Conservation (phyloP, 2,797 vertebrate genomes). For the Geotrypetes seraphini region DNA sequence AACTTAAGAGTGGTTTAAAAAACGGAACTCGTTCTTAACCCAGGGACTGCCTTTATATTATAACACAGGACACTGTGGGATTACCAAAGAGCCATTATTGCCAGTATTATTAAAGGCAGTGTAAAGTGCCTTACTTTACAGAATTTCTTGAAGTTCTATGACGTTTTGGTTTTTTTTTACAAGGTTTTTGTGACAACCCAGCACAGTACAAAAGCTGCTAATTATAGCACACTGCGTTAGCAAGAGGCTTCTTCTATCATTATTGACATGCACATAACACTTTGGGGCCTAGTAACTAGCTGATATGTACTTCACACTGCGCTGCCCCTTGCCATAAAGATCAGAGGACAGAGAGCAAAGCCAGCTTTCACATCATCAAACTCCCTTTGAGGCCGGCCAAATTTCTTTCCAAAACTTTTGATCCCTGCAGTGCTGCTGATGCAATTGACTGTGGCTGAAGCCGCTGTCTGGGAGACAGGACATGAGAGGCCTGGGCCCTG, state of each 20-base stretch:
- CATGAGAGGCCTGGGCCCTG: background rate
- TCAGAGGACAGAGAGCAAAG: conserved; percentile 6
- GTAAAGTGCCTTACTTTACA: no score
- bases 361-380: conserved; percentile 11
- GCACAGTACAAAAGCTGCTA: background rate
- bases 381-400: conserved; percentile 19
- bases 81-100: no score
- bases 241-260: conserved; percentile 4
- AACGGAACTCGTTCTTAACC: no score
- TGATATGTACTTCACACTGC: conserved; percentile 22
- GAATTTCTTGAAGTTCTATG: no score
- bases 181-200: background rate
- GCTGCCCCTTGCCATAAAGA: conserved; percentile 8
- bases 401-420: conserved; percentile 40
- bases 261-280: conserved; percentile 15
- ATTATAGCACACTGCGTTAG: background rate
- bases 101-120: no score
- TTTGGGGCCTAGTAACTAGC: conserved; percentile 14
- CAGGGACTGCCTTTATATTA: no score
- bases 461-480: no score
- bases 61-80: no score
- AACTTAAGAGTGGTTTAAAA: no score
- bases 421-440: conserved; percentile 14
- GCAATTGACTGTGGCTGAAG: no score
- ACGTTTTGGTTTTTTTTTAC: no score